Evolutionary conservation across 2,113 vertebrate genomes (phyloP).

Genomic region (human): DNA sequence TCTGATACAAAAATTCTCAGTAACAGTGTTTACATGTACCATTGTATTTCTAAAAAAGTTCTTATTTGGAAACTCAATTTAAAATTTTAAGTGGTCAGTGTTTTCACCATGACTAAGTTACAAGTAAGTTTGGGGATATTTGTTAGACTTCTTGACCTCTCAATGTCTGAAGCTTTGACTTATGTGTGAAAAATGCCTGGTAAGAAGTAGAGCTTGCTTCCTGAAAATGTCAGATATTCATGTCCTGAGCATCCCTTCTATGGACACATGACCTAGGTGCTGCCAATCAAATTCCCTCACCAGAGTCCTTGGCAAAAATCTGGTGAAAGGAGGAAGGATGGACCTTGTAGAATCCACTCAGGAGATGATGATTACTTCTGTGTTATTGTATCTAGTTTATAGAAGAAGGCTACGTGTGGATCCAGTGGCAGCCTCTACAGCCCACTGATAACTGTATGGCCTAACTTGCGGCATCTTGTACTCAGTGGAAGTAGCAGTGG

Average conservation of each 20-base stretch:
- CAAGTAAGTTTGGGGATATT: not conserved
- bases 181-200: not conserved
- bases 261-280: not conserved
- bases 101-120: not conserved
- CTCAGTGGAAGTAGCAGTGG: not conserved
- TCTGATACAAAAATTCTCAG: not conserved
- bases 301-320: not conserved
- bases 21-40: not conserved
- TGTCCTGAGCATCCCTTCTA: not conserved
- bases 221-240: not conserved
- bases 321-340: not conserved
- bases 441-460: not conserved
- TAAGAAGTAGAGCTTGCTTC: not conserved
- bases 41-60: not conserved
- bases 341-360: not conserved
- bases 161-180: not conserved
- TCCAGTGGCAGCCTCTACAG: not conserved
- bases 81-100: not conserved
- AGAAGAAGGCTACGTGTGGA: not conserved
- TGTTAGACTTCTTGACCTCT: not conserved
- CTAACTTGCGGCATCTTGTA: not conserved
- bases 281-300: not conserved
- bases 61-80: not conserved
- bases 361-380: not conserved
- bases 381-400: not conserved